Conservation (phyloP, 2,113 vertebrate species). For the Rhineura floridana region DNA sequence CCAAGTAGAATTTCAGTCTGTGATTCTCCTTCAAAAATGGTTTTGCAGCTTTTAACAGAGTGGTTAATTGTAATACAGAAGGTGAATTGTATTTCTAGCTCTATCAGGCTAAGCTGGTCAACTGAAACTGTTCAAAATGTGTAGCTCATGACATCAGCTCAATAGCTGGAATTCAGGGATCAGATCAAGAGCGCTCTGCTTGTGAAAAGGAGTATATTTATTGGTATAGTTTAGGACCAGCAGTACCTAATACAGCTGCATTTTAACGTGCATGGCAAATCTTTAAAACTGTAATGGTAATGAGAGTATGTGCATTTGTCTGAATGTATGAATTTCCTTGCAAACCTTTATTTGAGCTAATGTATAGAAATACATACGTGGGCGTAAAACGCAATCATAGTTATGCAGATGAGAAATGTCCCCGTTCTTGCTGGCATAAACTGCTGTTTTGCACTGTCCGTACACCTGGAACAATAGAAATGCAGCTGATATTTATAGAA, state of each 20-base stretch:
- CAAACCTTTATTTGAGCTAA: background rate
- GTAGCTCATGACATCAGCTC: background rate
- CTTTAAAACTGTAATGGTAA: background rate
- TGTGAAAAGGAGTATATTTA: background rate
- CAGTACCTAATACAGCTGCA: background rate
- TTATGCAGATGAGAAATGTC: slow-evolving; percentile 57
- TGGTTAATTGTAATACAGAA: background rate
- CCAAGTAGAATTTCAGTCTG: background rate
- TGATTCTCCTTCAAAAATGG: background rate
- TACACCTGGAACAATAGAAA: slow-evolving; percentile 71
- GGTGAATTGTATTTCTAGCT: background rate
- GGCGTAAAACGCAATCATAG: slow-evolving; percentile 74
- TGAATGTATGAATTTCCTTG: background rate
- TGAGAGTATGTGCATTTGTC: background rate
- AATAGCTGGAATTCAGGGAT: background rate
- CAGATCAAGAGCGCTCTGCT: background rate
- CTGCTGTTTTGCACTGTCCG: slow-evolving; percentile 72
- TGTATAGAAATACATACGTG: slow-evolving; percentile 66
- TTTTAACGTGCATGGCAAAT: background rate
- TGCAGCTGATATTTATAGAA: background rate
- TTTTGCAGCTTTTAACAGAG: background rate
- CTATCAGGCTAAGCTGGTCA: background rate
- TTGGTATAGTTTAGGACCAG: background rate
- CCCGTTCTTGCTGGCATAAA: slow-evolving; percentile 57
- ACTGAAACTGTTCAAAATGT: background rate